Percentiles rank a stretch among this genome's conserved stretches.
phyloP scores from a whole-genome alignment of 2,113 vertebrate genomes.

The Epinephelus fuscoguttatus region DNA sequence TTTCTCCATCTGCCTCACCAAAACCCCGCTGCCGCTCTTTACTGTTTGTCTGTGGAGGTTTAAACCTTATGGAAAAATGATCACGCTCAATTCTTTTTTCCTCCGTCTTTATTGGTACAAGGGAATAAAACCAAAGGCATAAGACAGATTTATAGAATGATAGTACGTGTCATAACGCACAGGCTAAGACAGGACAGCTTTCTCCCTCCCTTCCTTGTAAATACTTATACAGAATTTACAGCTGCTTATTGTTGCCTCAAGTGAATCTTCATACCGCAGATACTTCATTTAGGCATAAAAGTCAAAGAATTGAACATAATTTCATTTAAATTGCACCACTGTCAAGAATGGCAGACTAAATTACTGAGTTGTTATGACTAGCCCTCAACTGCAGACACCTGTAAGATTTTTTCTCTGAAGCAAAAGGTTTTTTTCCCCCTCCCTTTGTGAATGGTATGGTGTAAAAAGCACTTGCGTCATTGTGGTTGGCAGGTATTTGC shows the following conservation, averaged over 20 bases:
- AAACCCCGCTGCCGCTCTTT: conserved; percentile 13
- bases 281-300: not conserved
- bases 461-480: conserved; percentile 51
- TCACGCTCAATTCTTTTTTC: not conserved
- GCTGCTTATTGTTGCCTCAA: not conserved
- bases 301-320: not conserved
- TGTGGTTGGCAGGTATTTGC: conserved; percentile 50
- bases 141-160: not conserved
- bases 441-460: conserved; percentile 11
- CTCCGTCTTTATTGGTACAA: not conserved
- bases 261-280: not conserved
- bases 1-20: conserved; percentile 48
- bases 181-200: not conserved
- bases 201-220: not conserved
- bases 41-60: conserved; percentile 15
- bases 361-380: not conserved
- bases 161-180: not conserved
- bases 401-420: conserved; percentile 19
- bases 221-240: not conserved
- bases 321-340: conserved; percentile 2
- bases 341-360: not conserved
- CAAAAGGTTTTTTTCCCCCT: conserved; percentile 6
- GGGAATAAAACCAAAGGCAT: conserved; percentile 2
- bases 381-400: conserved; percentile 13
- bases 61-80: not conserved